Conservation (phyloP, 2,797 vertebrate species). For the Siniperca obscura region DNA sequence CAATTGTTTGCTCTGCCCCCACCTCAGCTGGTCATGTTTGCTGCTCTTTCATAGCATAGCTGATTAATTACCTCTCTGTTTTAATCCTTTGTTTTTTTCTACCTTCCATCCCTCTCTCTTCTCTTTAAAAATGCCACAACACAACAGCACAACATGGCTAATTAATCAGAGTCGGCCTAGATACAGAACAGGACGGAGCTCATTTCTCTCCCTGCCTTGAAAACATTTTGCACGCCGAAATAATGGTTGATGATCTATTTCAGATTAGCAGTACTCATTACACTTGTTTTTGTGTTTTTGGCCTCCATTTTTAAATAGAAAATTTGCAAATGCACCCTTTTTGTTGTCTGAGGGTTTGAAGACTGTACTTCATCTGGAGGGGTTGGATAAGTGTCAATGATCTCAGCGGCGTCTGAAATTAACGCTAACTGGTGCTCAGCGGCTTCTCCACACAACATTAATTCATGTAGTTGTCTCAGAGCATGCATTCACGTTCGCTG, state of each 20-base stretch:
- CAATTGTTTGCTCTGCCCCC: slow-evolving; percentile 44
- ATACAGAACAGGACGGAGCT: slow-evolving; percentile 71
- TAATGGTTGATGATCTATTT: slow-evolving; percentile 74
- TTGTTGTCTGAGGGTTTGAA: slow-evolving; percentile 44
- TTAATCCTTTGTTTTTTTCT: slow-evolving; percentile 61
- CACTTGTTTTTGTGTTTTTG: slow-evolving; percentile 66
- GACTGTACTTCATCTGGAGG: slow-evolving; percentile 66
- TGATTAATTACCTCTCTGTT: slow-evolving; percentile 86
- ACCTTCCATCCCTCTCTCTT: slow-evolving; percentile 10
- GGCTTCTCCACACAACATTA: slow-evolving; percentile 76
- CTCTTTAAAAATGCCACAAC: slow-evolving; percentile 77
- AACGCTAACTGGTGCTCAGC: slow-evolving; percentile 73
- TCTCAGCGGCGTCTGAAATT: slow-evolving; percentile 71
- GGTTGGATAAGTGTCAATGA: slow-evolving; percentile 71
- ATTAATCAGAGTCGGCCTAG: slow-evolving; percentile 86
- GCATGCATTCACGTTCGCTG: slow-evolving; percentile 54
- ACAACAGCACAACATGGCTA: slow-evolving; percentile 80
- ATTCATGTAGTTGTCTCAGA: slow-evolving; percentile 70
- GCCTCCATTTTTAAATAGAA: slow-evolving; percentile 62
- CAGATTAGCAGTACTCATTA: slow-evolving; percentile 70
- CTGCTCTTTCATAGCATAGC: slow-evolving; percentile 66
- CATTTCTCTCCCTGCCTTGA: slow-evolving; percentile 60
- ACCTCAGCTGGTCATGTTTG: slow-evolving; percentile 57
- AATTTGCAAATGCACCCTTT: slow-evolving; percentile 50
- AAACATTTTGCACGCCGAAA: slow-evolving; percentile 51